A percentile compares a stretch with the other conserved stretches of the same genome.
Evolutionary conservation across 2,113 vertebrate genomes (phyloP).

Genomic region (Climacteris rufus): DNA sequence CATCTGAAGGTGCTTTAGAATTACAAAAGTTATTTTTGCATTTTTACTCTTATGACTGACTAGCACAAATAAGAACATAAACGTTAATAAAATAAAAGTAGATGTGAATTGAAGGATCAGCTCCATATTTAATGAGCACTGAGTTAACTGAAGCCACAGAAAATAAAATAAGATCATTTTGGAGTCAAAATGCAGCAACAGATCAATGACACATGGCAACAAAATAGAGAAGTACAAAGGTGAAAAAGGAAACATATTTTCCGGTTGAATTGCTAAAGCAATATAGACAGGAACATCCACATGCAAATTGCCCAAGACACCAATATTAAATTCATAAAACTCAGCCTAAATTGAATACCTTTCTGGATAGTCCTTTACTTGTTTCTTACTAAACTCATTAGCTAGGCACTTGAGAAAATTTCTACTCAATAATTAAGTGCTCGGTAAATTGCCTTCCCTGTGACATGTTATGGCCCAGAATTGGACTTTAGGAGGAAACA

Average conservation of each 20-base stretch:
- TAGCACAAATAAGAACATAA: background rate
- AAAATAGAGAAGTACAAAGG: background rate
- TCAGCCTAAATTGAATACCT: background rate
- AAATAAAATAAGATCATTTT: background rate
- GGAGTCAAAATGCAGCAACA: background rate
- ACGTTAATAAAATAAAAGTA: background rate
- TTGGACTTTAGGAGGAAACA: background rate
- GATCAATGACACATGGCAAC: background rate
- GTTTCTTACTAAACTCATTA: background rate
- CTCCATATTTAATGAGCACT: background rate
- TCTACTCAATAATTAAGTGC: background rate
- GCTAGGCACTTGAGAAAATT: background rate
- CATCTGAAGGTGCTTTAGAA: background rate
- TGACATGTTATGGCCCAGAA: background rate
- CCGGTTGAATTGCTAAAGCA: background rate
- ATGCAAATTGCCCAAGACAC: background rate
- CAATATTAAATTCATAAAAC: background rate
- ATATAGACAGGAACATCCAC: background rate
- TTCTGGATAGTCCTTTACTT: background rate
- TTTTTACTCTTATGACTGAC: background rate
- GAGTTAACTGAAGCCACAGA: background rate
- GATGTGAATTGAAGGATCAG: background rate
- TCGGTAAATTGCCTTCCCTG: background rate
- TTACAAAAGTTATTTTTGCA: background rate
- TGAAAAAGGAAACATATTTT: background rate